Conservation (phyloP, 2,888 invertebrate species). For the Sthenelais limicola region DNA sequence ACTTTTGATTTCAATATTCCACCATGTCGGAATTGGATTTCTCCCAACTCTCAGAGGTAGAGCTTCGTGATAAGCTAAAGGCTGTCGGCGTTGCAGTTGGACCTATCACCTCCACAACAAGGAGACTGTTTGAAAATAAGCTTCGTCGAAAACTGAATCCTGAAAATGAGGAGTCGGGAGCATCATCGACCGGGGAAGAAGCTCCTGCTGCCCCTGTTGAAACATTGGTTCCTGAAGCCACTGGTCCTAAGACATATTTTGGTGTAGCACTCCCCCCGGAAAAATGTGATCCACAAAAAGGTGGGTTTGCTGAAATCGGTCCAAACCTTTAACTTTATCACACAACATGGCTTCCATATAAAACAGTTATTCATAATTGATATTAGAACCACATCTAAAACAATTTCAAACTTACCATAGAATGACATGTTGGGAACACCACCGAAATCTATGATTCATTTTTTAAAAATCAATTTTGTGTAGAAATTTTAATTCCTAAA, state of each 20-base stretch:
- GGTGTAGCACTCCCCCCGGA: constrained; percentile 3
- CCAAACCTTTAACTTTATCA: too few relatives aligned
- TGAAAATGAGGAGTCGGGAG: not conserved
- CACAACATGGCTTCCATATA: not conserved
- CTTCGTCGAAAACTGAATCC: not conserved
- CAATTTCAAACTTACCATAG: too few relatives aligned
- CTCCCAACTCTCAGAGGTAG: constrained; percentile 4
- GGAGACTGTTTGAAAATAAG: constrained; percentile 40
- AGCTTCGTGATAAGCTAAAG: constrained; percentile 16
- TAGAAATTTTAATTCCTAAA: too few relatives aligned
- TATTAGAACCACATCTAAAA: too few relatives aligned
- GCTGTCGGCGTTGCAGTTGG: constrained; percentile 26
- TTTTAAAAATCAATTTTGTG: too few relatives aligned
- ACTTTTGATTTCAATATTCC: too few relatives aligned
- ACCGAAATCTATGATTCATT: too few relatives aligned
- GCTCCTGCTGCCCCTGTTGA: not conserved
- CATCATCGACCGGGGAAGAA: not conserved
- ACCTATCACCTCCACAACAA: constrained; percentile 41
- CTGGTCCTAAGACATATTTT: constrained; percentile 2
- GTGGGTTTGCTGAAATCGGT: too few relatives aligned
- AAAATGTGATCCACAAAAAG: not conserved
- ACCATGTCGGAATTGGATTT: too few relatives aligned
- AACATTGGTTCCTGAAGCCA: not conserved
- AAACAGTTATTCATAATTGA: too few relatives aligned
- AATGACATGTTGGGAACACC: too few relatives aligned